Evolutionary conservation across 2,888 invertebrate genomes (phyloP).

Genomic region (Caenorhabditis sp.): DNA sequence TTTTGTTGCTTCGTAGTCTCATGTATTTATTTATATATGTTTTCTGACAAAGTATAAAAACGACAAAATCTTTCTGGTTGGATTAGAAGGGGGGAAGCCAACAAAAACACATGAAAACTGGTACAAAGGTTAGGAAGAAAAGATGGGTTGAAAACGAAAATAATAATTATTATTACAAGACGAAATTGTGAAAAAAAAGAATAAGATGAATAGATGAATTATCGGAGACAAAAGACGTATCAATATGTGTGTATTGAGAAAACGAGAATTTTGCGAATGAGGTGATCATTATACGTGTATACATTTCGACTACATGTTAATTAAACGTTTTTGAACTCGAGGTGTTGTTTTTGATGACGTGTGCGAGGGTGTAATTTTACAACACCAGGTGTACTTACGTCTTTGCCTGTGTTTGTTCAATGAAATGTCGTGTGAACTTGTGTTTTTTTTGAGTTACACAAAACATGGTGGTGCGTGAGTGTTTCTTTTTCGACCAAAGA

Average conservation of each 20-base stretch:
- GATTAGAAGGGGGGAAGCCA: not conserved
- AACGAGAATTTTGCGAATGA: not conserved
- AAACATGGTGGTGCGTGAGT: too few species aligned
- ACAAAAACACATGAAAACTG: not conserved
- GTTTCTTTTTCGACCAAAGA: too few species aligned
- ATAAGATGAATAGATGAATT: constrained; percentile 2
- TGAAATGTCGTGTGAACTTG: not conserved
- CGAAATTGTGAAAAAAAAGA: constrained; percentile 5
- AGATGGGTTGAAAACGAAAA: constrained; percentile 4
- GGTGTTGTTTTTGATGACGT: not conserved
- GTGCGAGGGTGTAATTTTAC: not conserved
- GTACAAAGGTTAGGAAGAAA: constrained; percentile 14
- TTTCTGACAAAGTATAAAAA: not conserved
- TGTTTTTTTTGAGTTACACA: not conserved
- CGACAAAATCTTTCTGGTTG: not conserved
- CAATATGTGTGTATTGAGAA: not conserved
- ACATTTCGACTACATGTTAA: not conserved
- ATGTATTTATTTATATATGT: not conserved
- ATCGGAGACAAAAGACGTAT: constrained; percentile 9
- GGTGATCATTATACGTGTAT: not conserved
- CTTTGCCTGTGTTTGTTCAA: not conserved
- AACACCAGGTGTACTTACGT: not conserved
- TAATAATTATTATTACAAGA: constrained; percentile 18
- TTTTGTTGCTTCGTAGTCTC: not conserved
- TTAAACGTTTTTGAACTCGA: not conserved